Conservation (phyloP, 92 coral and sea anemone genomes). For the Epizoanthus fatuus region DNA sequence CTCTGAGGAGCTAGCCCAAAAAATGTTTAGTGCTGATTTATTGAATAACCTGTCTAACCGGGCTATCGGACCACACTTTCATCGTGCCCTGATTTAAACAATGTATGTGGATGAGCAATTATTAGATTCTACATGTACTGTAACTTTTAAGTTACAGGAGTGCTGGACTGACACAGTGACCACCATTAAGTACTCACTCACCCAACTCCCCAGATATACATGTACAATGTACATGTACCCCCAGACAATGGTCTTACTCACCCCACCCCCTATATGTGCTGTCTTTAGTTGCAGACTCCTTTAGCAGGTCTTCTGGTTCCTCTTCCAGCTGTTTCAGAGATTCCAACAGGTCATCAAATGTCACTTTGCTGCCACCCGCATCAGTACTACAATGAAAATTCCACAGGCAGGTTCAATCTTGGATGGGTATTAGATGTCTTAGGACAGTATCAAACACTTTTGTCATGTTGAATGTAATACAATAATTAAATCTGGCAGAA, state of each 20-base stretch:
- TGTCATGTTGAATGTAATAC: too few species aligned
- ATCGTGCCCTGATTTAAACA: too few species aligned
- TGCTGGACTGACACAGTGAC: not conserved
- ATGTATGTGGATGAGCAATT: too few species aligned
- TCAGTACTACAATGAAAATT: constrained; percentile 41
- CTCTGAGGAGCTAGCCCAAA: too few species aligned
- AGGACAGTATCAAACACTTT: not conserved
- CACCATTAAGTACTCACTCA: constrained; percentile 9
- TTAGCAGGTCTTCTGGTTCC: constrained; percentile 78
- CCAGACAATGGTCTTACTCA: constrained; percentile 37
- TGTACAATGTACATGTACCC: not conserved
- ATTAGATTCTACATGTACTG: too few species aligned
- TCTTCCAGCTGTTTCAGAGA: constrained; percentile 96
- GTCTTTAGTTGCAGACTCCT: constrained; percentile 42
- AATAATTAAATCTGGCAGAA: too few species aligned
- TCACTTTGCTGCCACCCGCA: constrained; percentile 84
- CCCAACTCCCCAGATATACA: constrained; percentile 3
- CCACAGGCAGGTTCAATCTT: not conserved
- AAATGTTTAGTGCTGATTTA: too few species aligned
- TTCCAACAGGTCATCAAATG: constrained; percentile 95
- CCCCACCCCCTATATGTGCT: constrained; percentile 78
- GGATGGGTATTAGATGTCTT: not conserved
- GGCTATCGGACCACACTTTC: too few species aligned
- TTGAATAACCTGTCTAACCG: too few species aligned
- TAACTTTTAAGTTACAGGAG: not conserved